Percentiles rank a stretch among this genome's conserved stretches.
These are phyloP conservation scores for Amphiduros pacificus DNA, from an alignment of 2,888 invertebrate genomes.

Conservation along the genomic window DNA sequence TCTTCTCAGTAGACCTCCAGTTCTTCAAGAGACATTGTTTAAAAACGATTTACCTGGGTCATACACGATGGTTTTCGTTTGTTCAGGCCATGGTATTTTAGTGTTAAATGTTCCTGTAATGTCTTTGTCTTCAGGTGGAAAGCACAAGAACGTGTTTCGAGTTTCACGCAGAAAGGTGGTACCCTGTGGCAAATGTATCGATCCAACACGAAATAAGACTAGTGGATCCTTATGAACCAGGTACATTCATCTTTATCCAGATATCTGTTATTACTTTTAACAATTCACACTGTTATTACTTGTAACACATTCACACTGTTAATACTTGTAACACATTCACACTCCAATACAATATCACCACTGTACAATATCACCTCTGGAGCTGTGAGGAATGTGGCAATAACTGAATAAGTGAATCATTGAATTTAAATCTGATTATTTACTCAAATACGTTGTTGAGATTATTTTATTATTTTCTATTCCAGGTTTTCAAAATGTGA, in stretches of 20 bases:
- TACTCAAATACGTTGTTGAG: too few species aligned
- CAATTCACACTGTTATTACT: background rate
- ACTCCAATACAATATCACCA: background rate
- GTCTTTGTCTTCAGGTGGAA: background rate
- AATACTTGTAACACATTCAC: background rate
- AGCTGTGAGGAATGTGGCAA: too few species aligned
- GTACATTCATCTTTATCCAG: background rate
- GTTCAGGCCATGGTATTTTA: too few species aligned
- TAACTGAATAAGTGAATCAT: too few species aligned
- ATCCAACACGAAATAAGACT: conserved; percentile 4
- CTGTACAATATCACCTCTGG: background rate
- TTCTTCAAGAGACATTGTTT: too few species aligned
- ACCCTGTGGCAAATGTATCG: conserved; percentile 8
- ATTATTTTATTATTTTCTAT: background rate
- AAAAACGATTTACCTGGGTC: too few species aligned
- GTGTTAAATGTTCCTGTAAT: too few species aligned
- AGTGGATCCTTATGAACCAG: conserved; percentile 6
- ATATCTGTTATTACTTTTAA: background rate
- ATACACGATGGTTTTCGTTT: too few species aligned
- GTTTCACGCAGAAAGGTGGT: conserved; percentile 9
- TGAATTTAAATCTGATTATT: too few species aligned
- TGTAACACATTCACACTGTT: background rate
- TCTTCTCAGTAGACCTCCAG: too few species aligned
- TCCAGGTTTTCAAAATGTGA: conserved; percentile 41
- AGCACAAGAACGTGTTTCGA: conserved; percentile 1